Evolutionary conservation across 2,113 vertebrate species (phyloP), one percentile per base, ranked within the genome.

Genomic region (Stictonetta naevosa): DNA sequence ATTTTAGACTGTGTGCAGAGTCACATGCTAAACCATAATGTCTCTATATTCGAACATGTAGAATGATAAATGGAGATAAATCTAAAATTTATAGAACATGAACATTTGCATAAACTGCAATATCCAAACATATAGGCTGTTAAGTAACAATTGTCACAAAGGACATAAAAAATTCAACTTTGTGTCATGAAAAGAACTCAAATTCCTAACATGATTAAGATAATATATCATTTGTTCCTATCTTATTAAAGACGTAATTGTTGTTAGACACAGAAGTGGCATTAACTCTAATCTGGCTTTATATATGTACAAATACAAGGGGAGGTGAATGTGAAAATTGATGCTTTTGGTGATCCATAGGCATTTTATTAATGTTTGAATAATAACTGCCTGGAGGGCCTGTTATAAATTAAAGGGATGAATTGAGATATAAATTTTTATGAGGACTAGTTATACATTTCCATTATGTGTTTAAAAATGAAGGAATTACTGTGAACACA

Each of bases 341-440:
- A 98, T 98, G 98, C 98, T 98, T 98, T 98, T 98, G 96, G 97
- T 99, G 98, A 99, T 99, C 98, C 99, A 99, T 98, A 97, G 98
- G 98, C 98, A 98, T 98, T 99, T 99, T 99, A 99, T 99, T 99
- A 99, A 99, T 99, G 99, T 99, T 99, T 99, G 98, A 99, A 99
- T 99, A 99, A 99, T 99, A 99, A 98, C 98, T 97, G 99, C 98
- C 99, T 98, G 97, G 98, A 98, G 98, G 99, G 98, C 97, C 97
- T 97, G 98, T 98, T 98, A 98, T 99, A 99, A 99, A 99, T 99
- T 99, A 99, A 99, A 98, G 98, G 97, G 96, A 97, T 94, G 98
- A 98, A 99, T 99, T 98, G 99, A 98, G 98, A 98, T 99, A 99
- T 99, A 98, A 97, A 99, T 99, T 99, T 99, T 99, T 99, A 99